Evolutionary conservation across 2,888 invertebrate genomes (phyloP).

Genomic region (Eudemis profundana): DNA sequence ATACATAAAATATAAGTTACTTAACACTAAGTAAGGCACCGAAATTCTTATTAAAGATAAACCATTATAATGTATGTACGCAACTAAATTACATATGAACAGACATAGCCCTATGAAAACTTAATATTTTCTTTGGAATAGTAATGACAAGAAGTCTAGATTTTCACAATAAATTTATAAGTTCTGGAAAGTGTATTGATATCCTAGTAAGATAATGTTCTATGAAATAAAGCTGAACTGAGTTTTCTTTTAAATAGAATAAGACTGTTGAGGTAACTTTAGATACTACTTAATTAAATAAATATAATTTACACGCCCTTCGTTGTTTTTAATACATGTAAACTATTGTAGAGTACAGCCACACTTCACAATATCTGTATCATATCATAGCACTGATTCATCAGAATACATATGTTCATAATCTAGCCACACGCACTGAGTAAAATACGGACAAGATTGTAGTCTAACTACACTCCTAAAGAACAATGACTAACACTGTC

Average conservation of each 20-base stretch:
- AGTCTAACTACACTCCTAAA: slow-evolving; percentile 66
- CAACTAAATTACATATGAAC: slow-evolving; percentile 34
- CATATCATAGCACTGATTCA: slow-evolving; percentile 20
- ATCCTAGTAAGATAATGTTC: not conserved
- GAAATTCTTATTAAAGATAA: slow-evolving; percentile 35
- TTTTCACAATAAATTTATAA: slow-evolving; percentile 25
- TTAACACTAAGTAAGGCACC: slow-evolving; percentile 35
- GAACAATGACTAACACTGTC: slow-evolving; percentile 58
- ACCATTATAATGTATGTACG: slow-evolving; percentile 23
- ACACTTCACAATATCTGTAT: slow-evolving; percentile 26
- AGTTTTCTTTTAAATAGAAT: slow-evolving; percentile 26
- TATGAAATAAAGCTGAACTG: not conserved
- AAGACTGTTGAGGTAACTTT: slow-evolving; percentile 42
- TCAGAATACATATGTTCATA: slow-evolving; percentile 17
- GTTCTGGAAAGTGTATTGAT: slow-evolving; percentile 11
- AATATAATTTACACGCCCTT: slow-evolving; percentile 17
- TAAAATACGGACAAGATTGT: slow-evolving; percentile 57
- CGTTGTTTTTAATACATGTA: slow-evolving; percentile 24
- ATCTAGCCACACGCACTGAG: slow-evolving; percentile 32
- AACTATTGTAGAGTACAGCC: slow-evolving; percentile 21
- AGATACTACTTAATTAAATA: slow-evolving; percentile 31
- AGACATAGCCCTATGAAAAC: slow-evolving; percentile 36
- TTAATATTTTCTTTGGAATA: slow-evolving; percentile 42
- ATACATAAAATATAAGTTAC: slow-evolving; percentile 43
- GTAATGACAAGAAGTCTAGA: slow-evolving; percentile 37